Base-by-base conservation (phyloP, 1,140 invertebrate genomes). In the Ridgeia piscesae region DNA sequence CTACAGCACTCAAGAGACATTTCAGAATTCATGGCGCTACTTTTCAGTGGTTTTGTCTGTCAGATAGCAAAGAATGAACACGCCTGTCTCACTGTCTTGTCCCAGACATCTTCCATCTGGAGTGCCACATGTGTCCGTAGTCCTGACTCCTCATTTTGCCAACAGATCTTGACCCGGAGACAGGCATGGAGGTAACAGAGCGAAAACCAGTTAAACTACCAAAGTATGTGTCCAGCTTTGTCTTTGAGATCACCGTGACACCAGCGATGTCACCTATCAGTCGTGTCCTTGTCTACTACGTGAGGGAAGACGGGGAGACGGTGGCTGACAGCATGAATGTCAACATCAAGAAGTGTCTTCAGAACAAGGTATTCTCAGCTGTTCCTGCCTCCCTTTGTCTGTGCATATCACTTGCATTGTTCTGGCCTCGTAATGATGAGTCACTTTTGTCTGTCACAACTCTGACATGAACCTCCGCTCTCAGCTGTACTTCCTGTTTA, bases 201-300 rank as follows among this genome's bases (percentile, higher is more conserved):
- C 58, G 58, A 77, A 77, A 31, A 31, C 89, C n/a, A 4, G 89
- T 91, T 17, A 42, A 91, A 91, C 34, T 35, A n/a, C 34, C 34
- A 8, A 2, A 8, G 58, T 77, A 77, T 35, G 35, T 33, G 31
- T 33, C 58, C 17, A 58, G 27, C 6, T 91, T 33, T 77, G 33
- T 77, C 88, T 34, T 95, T 0, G 88, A 35, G n/a, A 93, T 95
- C 34, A 93, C 93, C 1, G 91, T 95, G 1, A 93, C 93, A 21
- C 90, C 95, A 1, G 93, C 91, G 0, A 94, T 95, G 94, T 93
- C 94, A 34, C 94, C 95, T 9, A 91, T 93, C 11, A 93, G 94
- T 35, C 93, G 93, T 33, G 21, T 98, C 0, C 95, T 98, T 1
- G 97, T 98, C 6, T 98, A 98, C 94, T 98, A 98, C 95, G 97